These are phyloP conservation scores for Leptinotarsa tumamoca DNA, from an alignment of 2,888 invertebrate species.

Conservation along the genomic window DNA sequence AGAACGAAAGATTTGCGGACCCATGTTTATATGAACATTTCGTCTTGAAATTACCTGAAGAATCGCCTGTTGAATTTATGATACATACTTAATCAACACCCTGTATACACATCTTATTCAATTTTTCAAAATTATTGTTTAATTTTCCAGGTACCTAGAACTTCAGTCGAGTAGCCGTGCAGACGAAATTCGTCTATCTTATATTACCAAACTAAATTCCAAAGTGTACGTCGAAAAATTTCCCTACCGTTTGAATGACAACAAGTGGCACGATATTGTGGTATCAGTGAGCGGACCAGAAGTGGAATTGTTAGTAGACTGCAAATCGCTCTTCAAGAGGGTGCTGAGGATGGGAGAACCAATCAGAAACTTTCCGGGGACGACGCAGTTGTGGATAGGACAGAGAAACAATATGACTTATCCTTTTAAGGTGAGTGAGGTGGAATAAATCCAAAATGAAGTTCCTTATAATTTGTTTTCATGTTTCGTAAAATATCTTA, in stretches of 20 bases:
- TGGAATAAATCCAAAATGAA: no score
- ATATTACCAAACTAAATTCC: constrained; percentile 71
- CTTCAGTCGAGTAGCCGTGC: constrained; percentile 90
- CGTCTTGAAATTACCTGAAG: no score
- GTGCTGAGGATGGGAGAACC: constrained; percentile 78
- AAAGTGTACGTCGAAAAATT: constrained; percentile 85
- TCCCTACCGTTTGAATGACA: constrained; percentile 88
- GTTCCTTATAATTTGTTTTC: no score
- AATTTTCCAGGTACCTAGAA: constrained; percentile 79
- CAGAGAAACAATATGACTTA: constrained; percentile 86
- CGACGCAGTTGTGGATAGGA: constrained; percentile 86
- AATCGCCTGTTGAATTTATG: no score
- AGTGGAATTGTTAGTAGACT: constrained; percentile 88
- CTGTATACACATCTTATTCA: no score
- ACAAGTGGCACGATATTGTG: constrained; percentile 89
- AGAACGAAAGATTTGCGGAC: no score
- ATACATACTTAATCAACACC: no score
- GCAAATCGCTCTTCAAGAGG: constrained; percentile 86
- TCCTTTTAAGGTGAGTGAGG: constrained; percentile 80
- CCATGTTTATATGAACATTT: no score
- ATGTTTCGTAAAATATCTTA: no score
- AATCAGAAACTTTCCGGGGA: constrained; percentile 80
- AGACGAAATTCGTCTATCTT: constrained; percentile 88
- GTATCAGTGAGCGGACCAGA: constrained; percentile 86
- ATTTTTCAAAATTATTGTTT: no score